Evolutionary conservation across 1,140 invertebrate species (phyloP).

Genomic region (Drosophila carrolli): DNA sequence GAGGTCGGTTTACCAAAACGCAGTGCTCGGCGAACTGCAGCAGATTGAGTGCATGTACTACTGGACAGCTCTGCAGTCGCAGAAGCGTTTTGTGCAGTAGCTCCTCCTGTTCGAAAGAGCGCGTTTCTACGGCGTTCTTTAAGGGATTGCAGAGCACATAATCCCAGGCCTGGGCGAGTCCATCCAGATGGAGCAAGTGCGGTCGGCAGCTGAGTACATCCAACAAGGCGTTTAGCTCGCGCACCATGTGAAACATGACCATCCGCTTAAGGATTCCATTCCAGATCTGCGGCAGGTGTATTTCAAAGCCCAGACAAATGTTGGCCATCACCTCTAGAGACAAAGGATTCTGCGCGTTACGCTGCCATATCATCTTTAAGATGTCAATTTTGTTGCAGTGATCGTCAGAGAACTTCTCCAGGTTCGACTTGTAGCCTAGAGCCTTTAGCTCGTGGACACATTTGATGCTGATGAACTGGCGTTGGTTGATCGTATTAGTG

Average conservation of each 20-base stretch:
- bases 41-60: constrained; percentile 74
- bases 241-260: constrained; percentile 78
- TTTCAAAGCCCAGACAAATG: constrained; percentile 81
- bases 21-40: constrained; percentile 75
- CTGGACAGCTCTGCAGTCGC: constrained; percentile 75
- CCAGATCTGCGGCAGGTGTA: constrained; percentile 80
- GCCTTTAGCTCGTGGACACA: constrained; percentile 80
- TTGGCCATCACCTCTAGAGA: constrained; percentile 79
- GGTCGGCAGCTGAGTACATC: constrained; percentile 75
- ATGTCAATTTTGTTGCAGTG: constrained; percentile 78
- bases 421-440: constrained; percentile 78
- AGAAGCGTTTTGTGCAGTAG: constrained; percentile 68
- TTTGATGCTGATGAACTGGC: constrained; percentile 79
- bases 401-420: constrained; percentile 73
- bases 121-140: constrained; percentile 64
- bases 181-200: constrained; percentile 68
- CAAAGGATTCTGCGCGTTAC: constrained; percentile 73
- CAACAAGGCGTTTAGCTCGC: constrained; percentile 69
- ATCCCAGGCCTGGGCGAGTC: constrained; percentile 74
- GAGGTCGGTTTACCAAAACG: constrained; percentile 61
- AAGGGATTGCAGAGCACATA: constrained; percentile 73
- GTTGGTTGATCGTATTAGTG: constrained; percentile 68
- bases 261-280: constrained; percentile 83
- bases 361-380: constrained; percentile 80
- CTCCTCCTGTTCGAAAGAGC: constrained; percentile 72